These are phyloP conservation scores for Odontamblyopus rebecca DNA, from an alignment of 2,797 vertebrate species.

Conservation along the genomic window DNA sequence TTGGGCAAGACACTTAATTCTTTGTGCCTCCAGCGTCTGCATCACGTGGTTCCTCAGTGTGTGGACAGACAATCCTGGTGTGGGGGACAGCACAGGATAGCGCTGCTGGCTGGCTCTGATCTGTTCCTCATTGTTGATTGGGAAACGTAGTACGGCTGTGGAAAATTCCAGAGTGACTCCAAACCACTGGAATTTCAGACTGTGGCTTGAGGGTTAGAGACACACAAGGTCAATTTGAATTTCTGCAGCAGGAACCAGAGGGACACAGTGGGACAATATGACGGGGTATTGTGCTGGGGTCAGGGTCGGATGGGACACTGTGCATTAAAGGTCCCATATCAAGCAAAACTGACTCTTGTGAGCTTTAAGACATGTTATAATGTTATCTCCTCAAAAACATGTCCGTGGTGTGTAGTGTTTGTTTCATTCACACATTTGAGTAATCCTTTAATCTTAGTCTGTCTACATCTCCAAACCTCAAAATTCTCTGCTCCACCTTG, in stretches of 20 bases:
- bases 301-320: slow-evolving; percentile 38
- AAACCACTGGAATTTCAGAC: slow-evolving; percentile 81
- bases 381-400: no score
- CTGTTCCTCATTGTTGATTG: slow-evolving; percentile 79
- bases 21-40: not conserved
- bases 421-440: no score
- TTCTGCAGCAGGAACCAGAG: slow-evolving; percentile 69
- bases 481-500: no score
- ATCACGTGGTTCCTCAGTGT: slow-evolving; percentile 33
- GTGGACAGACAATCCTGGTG: not conserved
- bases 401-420: no score
- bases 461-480: no score
- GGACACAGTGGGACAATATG: slow-evolving; percentile 49
- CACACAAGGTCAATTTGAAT: slow-evolving; percentile 74
- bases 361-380: no score
- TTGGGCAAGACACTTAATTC: not conserved
- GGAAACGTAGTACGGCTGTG: slow-evolving; percentile 75
- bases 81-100: slow-evolving; percentile 53
- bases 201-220: slow-evolving; percentile 77
- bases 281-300: slow-evolving; percentile 50
- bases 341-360: no score
- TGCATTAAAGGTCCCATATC: slow-evolving; percentile 7
- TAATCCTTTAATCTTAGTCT: no score
- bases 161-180: slow-evolving; percentile 79
- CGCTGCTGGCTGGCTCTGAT: slow-evolving; percentile 68